These are phyloP conservation scores for Talpa occidentalis DNA, from an alignment of 2,113 vertebrate species.

Conservation along the genomic window DNA sequence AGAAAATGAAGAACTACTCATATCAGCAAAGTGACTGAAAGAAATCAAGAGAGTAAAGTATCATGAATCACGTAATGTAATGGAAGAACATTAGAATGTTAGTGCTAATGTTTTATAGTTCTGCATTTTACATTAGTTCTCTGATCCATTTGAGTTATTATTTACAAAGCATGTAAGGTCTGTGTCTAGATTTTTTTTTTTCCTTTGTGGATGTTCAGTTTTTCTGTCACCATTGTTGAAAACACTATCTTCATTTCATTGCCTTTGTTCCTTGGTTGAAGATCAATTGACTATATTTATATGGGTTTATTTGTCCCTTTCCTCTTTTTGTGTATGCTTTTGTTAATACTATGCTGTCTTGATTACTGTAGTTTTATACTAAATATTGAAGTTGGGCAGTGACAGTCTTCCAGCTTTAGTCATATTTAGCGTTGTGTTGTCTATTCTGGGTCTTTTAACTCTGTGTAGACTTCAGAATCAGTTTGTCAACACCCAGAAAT, in stretches of 20 bases:
- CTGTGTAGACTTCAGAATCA: background rate
- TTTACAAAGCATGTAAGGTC: background rate
- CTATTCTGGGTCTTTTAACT: background rate
- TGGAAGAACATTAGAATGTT: background rate
- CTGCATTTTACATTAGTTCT: background rate
- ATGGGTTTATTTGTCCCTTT: background rate
- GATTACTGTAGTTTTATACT: background rate
- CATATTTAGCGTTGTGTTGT: background rate
- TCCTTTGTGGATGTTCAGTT: background rate
- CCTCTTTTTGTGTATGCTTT: background rate
- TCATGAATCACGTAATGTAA: background rate
- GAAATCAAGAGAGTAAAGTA: background rate
- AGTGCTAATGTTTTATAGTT: background rate
- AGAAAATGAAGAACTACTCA: slow-evolving; percentile 14
- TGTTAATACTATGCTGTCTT: background rate
- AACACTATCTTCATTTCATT: background rate
- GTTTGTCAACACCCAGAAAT: background rate
- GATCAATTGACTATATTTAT: background rate
- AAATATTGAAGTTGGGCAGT: background rate
- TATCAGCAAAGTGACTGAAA: background rate
- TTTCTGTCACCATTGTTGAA: too few relatives aligned
- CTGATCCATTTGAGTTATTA: background rate
- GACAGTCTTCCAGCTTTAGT: background rate
- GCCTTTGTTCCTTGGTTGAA: background rate
- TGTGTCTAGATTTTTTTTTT: background rate